These are phyloP conservation scores for Zhuqinia jingwanae DNA, from an alignment of 2,888 invertebrate species.

Conservation along the genomic window DNA sequence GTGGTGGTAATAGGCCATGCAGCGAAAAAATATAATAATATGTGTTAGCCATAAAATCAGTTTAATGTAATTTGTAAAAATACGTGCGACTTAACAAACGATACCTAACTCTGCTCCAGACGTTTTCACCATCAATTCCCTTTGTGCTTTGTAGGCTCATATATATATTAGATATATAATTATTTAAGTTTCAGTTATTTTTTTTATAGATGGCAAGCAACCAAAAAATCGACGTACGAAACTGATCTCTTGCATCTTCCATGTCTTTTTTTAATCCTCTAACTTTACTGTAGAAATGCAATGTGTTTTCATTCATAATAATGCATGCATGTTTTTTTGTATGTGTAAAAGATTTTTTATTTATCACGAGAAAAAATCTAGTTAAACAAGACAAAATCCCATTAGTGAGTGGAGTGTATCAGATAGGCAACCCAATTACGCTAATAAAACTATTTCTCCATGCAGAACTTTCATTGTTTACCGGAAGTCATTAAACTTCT, in stretches of 20 bases:
- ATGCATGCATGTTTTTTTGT: background rate
- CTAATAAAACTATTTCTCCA: background rate
- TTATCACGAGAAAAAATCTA: background rate
- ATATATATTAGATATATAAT: too few species aligned
- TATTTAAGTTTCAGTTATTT: too few species aligned
- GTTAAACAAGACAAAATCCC: constrained; percentile 5
- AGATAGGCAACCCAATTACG: background rate
- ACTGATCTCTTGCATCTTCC: background rate
- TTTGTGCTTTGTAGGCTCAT: too few species aligned
- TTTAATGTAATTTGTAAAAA: too few species aligned
- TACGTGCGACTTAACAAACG: too few species aligned
- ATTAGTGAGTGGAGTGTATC: background rate
- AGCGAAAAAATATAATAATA: too few species aligned
- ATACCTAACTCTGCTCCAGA: too few species aligned
- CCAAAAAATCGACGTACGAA: background rate
- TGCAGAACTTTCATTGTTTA: background rate
- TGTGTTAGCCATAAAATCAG: too few species aligned
- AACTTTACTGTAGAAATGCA: background rate
- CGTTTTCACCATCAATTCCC: too few species aligned
- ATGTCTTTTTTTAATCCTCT: too few species aligned
- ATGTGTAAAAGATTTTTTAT: background rate
- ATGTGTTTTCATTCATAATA: background rate
- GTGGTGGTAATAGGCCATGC: too few species aligned
- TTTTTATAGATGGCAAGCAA: background rate
- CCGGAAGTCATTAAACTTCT: constrained; percentile 33